Percentiles rank a stretch among this genome's conserved stretches.
These are phyloP conservation scores for Propithecus perrieri DNA, from an alignment of 2,797 vertebrate species.

Conservation along the genomic window DNA sequence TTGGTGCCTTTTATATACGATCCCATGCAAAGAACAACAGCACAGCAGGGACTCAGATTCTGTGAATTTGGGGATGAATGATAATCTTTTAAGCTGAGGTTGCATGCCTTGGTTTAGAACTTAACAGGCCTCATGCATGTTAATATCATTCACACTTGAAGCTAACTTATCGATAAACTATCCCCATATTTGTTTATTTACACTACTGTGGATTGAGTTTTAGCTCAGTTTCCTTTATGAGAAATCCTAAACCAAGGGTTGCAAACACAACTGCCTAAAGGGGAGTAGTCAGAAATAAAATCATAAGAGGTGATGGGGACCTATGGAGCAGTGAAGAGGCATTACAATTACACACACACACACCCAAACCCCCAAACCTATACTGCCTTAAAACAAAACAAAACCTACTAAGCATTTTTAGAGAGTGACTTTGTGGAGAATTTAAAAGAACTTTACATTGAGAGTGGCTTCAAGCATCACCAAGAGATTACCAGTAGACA, in stretches of 20 bases:
- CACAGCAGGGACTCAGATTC: background rate
- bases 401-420: background rate
- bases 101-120: background rate
- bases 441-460: background rate
- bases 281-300: background rate
- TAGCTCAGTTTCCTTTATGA: background rate
- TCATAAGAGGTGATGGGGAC: background rate
- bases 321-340: background rate
- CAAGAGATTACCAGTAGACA: background rate
- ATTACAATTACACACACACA: background rate
- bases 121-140: background rate
- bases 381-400: background rate
- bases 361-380: background rate
- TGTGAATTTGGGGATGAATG: conserved; percentile 18
- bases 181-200: background rate
- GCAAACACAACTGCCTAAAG: background rate
- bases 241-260: background rate
- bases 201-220: background rate
- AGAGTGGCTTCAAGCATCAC: background rate
- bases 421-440: background rate
- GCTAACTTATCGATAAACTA: conserved; percentile 16
- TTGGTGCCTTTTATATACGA: background rate
- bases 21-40: background rate
- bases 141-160: background rate
- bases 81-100: background rate